These are phyloP conservation scores for Propithecus coquereli DNA, from an alignment of 2,113 vertebrate genomes.

Conservation along the genomic window DNA sequence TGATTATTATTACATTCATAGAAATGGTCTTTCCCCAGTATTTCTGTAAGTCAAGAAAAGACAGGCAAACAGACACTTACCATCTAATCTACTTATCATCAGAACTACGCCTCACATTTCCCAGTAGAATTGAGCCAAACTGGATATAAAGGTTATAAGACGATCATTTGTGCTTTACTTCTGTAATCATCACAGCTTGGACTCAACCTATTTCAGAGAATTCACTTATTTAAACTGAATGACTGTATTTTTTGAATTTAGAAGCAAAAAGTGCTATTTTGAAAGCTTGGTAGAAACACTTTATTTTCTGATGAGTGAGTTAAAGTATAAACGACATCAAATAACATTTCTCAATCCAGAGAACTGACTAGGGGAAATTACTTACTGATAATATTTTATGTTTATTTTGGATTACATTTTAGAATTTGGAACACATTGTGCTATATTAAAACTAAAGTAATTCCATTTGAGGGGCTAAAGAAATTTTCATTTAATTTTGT, in stretches of 20 bases:
- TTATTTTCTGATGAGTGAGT: neutral
- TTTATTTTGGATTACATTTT: neutral
- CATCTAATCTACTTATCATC: neutral
- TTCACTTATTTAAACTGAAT: neutral
- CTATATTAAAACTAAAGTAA: neutral
- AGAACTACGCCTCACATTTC: neutral
- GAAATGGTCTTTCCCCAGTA: neutral
- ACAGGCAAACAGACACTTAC: neutral
- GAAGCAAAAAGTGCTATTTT: neutral
- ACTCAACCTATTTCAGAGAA: neutral
- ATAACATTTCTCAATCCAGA: neutral
- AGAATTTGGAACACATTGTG: neutral
- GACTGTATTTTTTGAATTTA: neutral
- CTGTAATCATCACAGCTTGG: neutral
- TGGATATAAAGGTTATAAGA: neutral
- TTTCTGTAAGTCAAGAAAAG: neutral
- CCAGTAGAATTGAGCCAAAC: neutral
- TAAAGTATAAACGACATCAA: neutral
- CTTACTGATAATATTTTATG: neutral
- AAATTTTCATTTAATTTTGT: neutral
- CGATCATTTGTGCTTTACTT: neutral
- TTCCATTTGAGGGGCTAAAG: neutral
- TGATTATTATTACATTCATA: neutral
- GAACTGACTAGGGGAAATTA: neutral
- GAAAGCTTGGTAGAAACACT: neutral